Conservation (phyloP, 2,113 vertebrate genomes). For the Petaurus breviceps region DNA sequence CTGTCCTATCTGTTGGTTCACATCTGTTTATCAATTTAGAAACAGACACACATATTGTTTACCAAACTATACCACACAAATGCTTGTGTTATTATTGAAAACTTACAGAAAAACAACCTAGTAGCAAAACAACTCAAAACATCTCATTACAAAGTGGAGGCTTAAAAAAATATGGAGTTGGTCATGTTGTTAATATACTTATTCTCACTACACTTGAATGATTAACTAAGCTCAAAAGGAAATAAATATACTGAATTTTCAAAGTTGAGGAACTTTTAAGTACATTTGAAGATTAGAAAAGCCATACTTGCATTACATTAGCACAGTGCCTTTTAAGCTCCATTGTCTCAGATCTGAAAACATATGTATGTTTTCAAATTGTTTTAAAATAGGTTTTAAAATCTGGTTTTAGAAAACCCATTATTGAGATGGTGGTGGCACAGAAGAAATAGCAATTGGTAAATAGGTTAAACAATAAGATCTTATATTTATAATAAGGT, state of each 20-base stretch:
- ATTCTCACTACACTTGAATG: not conserved
- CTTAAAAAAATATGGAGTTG: too few species aligned
- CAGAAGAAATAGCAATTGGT: not conserved
- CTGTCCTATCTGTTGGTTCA: too few species aligned
- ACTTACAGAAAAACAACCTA: too few species aligned
- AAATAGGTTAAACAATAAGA: not conserved
- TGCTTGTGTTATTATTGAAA: too few species aligned
- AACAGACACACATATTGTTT: too few species aligned
- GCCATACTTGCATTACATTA: not conserved
- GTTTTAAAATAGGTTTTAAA: not conserved
- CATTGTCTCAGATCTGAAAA: not conserved
- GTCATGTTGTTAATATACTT: too few species aligned
- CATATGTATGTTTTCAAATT: not conserved
- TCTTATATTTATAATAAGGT: not conserved
- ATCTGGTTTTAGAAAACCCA: conserved; percentile 14
- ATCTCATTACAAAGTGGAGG: too few species aligned
- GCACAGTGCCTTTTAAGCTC: too few species aligned
- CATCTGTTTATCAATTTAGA: too few species aligned
- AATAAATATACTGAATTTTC: not conserved
- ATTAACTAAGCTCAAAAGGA: not conserved
- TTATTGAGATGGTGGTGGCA: not conserved
- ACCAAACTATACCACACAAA: too few species aligned
- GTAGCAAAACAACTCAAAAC: too few species aligned
- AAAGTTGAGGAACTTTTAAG: not conserved
- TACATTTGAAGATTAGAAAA: not conserved